These are phyloP conservation scores for Gulo gulo DNA, from an alignment of 2,113 vertebrate genomes.

Conservation along the genomic window DNA sequence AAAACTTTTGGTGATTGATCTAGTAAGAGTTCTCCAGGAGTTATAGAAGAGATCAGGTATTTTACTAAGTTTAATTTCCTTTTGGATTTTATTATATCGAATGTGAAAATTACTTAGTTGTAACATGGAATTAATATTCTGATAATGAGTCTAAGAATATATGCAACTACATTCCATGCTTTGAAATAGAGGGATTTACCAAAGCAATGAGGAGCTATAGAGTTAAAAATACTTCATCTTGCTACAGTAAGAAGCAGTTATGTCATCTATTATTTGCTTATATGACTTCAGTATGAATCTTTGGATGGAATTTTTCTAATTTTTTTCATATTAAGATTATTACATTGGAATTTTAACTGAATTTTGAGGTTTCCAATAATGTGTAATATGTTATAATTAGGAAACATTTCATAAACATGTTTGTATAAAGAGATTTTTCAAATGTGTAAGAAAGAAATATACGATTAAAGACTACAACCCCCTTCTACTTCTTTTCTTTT, in stretches of 20 bases:
- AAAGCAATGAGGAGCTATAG: background rate
- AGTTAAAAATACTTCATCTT: background rate
- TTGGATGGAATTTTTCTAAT: background rate
- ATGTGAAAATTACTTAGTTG: background rate
- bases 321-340: background rate
- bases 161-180: background rate
- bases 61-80: slow-evolving; percentile 18
- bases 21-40: background rate
- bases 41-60: background rate
- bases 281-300: background rate
- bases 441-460: background rate
- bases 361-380: background rate
- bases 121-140: slow-evolving; percentile 8
- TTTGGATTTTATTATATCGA: background rate
- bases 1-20: background rate
- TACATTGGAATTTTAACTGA: background rate
- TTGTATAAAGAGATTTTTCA: slow-evolving; percentile 1
- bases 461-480: background rate
- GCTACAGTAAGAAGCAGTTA: background rate
- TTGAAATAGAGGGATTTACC: background rate
- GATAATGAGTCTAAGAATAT: background rate
- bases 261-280: background rate
- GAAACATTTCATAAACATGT: background rate
- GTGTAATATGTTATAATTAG: background rate
- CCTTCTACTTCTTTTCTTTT: background rate